These are phyloP conservation scores for Bimastos eiseni DNA, from an alignment of 2,888 invertebrate species.

Conservation along the genomic window DNA sequence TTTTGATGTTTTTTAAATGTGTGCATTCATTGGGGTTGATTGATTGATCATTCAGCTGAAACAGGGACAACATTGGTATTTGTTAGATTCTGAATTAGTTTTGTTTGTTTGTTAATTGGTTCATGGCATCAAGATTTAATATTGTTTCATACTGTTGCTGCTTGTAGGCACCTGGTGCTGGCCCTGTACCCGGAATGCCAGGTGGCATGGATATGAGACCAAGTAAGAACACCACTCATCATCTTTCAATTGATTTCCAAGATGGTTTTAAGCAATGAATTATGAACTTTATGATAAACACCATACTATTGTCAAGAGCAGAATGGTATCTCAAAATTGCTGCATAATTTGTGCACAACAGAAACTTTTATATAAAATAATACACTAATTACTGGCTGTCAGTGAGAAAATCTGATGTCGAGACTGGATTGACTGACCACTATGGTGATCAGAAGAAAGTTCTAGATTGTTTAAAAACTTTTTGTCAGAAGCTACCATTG, in stretches of 20 bases:
- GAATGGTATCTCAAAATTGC: too few relatives aligned
- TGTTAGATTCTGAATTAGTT: not conserved
- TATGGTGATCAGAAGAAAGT: too few relatives aligned
- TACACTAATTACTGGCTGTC: too few relatives aligned
- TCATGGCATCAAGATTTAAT: not conserved
- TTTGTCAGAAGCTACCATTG: too few relatives aligned
- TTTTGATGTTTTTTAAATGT: not conserved
- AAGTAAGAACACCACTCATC: conserved; percentile 46
- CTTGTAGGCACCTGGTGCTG: conserved; percentile 30
- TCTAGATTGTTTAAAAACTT: too few relatives aligned
- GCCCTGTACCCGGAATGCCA: conserved; percentile 71
- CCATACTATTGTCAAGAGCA: too few relatives aligned
- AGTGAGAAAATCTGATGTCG: too few relatives aligned
- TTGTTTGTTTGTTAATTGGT: not conserved
- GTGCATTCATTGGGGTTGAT: not conserved
- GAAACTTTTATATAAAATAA: too few relatives aligned
- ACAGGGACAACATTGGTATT: not conserved
- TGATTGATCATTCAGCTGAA: not conserved
- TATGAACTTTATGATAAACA: not conserved
- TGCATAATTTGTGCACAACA: too few relatives aligned
- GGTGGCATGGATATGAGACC: conserved; percentile 81
- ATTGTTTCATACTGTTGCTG: not conserved
- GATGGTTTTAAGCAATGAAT: not conserved
- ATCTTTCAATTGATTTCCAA: not conserved
- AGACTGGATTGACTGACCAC: too few relatives aligned